phyloP scores from a whole-genome alignment of 2,113 vertebrate genomes.

The Macrotus californicus region DNA sequence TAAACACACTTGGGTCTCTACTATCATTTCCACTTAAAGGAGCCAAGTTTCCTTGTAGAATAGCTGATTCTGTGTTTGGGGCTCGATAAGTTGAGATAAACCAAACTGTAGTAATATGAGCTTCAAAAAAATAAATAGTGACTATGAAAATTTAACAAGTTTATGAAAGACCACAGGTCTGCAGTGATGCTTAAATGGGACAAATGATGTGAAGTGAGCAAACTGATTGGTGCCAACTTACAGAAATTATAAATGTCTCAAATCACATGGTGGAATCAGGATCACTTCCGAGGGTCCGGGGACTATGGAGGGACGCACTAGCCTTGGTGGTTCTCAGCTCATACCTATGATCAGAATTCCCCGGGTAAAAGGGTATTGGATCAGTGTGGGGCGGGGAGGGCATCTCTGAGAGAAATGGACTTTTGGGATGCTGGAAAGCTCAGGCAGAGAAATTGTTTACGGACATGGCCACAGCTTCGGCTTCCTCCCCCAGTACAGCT shows the following conservation, averaged over 20 bases:
- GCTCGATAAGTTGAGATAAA: neutral
- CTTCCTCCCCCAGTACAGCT: neutral
- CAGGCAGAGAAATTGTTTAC: neutral
- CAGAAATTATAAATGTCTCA: neutral
- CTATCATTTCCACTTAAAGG: neutral
- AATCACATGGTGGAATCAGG: neutral
- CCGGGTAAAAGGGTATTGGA: neutral
- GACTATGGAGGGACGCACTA: neutral
- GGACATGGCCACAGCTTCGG: neutral
- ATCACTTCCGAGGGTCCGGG: neutral
- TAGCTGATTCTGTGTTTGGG: neutral
- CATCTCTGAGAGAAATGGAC: neutral
- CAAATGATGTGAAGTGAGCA: neutral
- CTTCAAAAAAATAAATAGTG: neutral
- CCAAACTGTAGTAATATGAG: neutral
- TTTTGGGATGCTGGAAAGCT: neutral
- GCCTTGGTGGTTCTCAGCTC: neutral
- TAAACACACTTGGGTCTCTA: neutral
- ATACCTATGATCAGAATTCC: neutral
- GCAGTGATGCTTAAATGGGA: neutral
- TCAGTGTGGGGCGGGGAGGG: neutral
- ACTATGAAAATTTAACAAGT: neutral
- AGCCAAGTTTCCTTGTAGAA: neutral
- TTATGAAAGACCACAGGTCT: neutral
- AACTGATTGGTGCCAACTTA: neutral